Conservation (phyloP, 92 coral and sea anemone genomes). For the Virgularia gustaviana region DNA sequence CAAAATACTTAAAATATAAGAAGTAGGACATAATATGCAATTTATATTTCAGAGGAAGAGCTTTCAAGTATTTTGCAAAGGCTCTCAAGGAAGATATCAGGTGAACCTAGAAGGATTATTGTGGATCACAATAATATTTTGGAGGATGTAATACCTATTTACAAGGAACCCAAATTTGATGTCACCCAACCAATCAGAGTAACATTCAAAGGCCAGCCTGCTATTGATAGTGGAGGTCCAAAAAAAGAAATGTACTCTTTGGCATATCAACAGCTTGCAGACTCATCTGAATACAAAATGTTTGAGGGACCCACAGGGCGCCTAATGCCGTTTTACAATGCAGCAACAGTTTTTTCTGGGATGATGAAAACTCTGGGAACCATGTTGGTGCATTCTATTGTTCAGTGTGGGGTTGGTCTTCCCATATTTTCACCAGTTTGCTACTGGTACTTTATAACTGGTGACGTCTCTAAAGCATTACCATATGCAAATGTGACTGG, state of each 20-base stretch:
- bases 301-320: no score
- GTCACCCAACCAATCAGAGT: no score
- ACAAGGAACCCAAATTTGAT: constrained; percentile 39
- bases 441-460: constrained; percentile 54
- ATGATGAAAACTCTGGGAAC: constrained; percentile 46
- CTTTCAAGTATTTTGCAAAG: background rate
- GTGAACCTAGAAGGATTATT: no score
- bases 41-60: background rate
- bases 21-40: no score
- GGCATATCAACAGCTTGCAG: no score
- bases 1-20: no score
- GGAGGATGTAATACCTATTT: no score
- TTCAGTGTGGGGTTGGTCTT: constrained; percentile 56
- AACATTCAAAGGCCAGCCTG: no score
- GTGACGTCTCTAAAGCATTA: constrained; percentile 45
- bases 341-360: constrained; percentile 52
- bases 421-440: constrained; percentile 46
- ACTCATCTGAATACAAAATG: no score
- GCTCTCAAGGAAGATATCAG: background rate
- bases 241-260: no score
- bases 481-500: constrained; percentile 42
- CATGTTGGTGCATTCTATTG: constrained; percentile 56
- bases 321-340: constrained; percentile 42
- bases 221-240: no score
- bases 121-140: no score